Conservation (phyloP, 2,888 invertebrate genomes). For the Pachliopta kotzebuea region DNA sequence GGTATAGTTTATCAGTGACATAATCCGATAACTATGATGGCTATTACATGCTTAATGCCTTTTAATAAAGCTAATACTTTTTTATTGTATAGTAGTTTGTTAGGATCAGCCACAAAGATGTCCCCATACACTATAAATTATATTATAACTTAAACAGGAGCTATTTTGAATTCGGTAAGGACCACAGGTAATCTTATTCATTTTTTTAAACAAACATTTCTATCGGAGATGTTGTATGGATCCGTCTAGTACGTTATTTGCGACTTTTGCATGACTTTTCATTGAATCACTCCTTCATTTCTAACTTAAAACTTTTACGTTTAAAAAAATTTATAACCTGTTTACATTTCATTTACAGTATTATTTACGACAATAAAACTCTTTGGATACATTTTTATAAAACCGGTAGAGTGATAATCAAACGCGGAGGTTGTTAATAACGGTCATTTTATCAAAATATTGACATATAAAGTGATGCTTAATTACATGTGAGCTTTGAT, state of each 20-base stretch:
- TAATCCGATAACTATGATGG: constrained; percentile 56
- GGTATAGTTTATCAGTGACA: constrained; percentile 40
- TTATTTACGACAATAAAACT: constrained; percentile 3
- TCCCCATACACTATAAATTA: no score
- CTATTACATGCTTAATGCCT: constrained; percentile 26
- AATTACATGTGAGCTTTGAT: constrained; percentile 49
- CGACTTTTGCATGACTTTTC: no score
- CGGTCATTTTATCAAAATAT: constrained; percentile 18
- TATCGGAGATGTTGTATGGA: no score
- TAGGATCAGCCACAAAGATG: no score
- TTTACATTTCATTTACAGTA: not conserved
- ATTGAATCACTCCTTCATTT: not conserved
- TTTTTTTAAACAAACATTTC: no score
- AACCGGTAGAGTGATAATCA: constrained; percentile 9
- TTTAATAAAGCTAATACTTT: constrained; percentile 5
- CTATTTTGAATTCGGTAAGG: no score
- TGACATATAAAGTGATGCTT: constrained; percentile 40
- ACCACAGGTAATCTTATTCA: no score
- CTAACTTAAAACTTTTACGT: not conserved
- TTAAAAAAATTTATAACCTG: not conserved
- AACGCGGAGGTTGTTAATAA: constrained; percentile 11
- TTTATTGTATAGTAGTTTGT: not conserved
- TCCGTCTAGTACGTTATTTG: no score
- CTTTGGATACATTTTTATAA: constrained; percentile 30
- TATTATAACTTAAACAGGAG: no score